Percentiles rank a stretch among this genome's conserved stretches.
These are phyloP conservation scores for Anolis apletophallus DNA, from an alignment of 2,797 vertebrate species.

Conservation along the genomic window DNA sequence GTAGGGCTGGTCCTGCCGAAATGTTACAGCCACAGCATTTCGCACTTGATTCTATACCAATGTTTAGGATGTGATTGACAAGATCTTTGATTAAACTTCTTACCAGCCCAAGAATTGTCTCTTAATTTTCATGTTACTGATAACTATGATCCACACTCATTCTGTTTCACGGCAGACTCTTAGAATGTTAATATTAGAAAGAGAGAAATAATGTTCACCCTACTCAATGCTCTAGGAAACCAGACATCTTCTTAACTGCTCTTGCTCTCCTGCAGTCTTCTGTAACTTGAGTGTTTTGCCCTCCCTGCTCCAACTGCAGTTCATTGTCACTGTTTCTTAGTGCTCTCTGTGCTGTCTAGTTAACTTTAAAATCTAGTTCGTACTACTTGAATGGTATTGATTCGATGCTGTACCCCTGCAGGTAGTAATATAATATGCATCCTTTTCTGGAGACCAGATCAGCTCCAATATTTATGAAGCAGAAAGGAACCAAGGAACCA, in stretches of 20 bases:
- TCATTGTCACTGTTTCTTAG: slow-evolving; percentile 26
- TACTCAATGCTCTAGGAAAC: not conserved
- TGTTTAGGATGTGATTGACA: not conserved
- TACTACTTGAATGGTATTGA: slow-evolving; percentile 1
- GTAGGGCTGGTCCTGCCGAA: too few relatives aligned
- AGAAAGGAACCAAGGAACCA: not conserved
- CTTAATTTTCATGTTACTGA: not conserved
- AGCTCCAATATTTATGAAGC: not conserved
- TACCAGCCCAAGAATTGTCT: not conserved
- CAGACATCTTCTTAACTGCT: not conserved
- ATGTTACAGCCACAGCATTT: too few relatives aligned
- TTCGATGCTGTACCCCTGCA: not conserved
- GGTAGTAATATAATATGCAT: too few relatives aligned
- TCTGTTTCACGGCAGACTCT: not conserved
- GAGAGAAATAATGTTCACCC: too few relatives aligned
- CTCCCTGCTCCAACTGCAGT: not conserved
- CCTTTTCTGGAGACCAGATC: not conserved
- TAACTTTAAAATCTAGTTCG: slow-evolving; percentile 42
- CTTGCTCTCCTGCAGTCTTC: not conserved
- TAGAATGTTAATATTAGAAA: not conserved
- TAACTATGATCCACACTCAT: not conserved
- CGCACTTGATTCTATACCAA: too few relatives aligned
- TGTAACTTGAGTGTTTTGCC: not conserved
- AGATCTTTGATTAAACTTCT: not conserved
- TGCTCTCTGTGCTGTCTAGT: slow-evolving; percentile 47